phyloP scores from a whole-genome alignment of 1,140 invertebrate genomes.

The Pantala flavescens region DNA sequence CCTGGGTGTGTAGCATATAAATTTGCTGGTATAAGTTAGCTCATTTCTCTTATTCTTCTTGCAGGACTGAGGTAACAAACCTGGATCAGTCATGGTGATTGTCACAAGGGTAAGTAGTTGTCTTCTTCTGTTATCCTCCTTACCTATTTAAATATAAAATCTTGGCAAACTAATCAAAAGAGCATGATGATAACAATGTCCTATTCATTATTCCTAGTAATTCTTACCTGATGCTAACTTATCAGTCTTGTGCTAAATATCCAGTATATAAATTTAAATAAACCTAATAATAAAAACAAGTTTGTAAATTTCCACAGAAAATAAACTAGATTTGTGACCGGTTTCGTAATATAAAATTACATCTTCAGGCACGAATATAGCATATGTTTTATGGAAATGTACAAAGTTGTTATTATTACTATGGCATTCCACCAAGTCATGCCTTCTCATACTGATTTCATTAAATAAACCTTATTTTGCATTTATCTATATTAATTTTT shows the following conservation, averaged over 20 bases:
- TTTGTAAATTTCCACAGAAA: no score
- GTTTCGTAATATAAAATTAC: no score
- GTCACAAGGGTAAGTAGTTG: conserved; percentile 50
- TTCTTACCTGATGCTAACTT: neutral
- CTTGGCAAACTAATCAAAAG: neutral
- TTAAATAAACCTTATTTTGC: no score
- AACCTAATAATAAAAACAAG: neutral
- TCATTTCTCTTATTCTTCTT: neutral
- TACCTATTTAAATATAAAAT: neutral
- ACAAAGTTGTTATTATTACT: no score
- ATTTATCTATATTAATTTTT: no score
- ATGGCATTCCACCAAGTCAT: no score
- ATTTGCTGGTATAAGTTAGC: no score
- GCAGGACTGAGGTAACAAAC: conserved; percentile 25
- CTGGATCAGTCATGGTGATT: conserved; percentile 52
- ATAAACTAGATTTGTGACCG: no score
- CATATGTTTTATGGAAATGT: no score
- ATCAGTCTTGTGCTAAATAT: neutral
- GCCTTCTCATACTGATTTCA: no score
- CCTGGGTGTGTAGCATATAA: no score
- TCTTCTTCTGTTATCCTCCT: neutral
- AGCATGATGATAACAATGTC: neutral
- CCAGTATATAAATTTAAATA: neutral
- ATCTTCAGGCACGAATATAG: no score
- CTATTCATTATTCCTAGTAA: neutral